Base-by-base conservation (phyloP, 1,140 invertebrate species). In the Chrysomallon squamiferum region DNA sequence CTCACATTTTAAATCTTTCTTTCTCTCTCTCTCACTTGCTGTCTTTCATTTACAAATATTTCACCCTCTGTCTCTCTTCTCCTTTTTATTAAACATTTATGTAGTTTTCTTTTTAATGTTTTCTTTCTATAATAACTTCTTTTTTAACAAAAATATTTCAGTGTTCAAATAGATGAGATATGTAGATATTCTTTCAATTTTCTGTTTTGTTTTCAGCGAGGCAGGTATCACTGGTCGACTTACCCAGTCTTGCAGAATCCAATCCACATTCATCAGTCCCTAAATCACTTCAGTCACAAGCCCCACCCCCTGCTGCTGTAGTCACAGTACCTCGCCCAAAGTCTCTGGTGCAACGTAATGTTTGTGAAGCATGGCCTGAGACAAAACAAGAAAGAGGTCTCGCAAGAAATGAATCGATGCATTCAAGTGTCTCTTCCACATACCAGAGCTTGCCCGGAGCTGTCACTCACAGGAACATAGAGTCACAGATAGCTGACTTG, bases 261-360 rank as follows among this genome's bases (percentile, higher is more conserved):
- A 32, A 2, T 6, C 27, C 7, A n/a, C 45, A 3, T 38, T 45
- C 35, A 50, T 68, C 32, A 50, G 61, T 52, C 59, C 57, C 58
- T 49, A 57, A 18, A 47, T 35, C 66, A 29, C 38, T 20, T 25
- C 33, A 50, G 15, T 68, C 32, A 29, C 58, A 63, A 38, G 43
- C 45, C 25, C 62, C 59, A 15, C 66, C 54, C 30, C 56, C 59
- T 27, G 66, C 69, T 43, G 71, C 69, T 30, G 68, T 63, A 27
- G 69, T 81, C 5, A 74, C 43, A 66, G 79, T 81, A 27, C 79
- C 79, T 0, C 61, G 73, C 35, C 79, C 79, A 27, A 73, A 69
- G 49, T 73, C 76, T 13, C 52, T 81, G 33, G 76, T 79, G 7
- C 79, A 81, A 67, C 74, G 66, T 49, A 79, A 77, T 65, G 65